Evolutionary conservation across 1,140 invertebrate species (phyloP).

Genomic region (Harpegnathos saltator): DNA sequence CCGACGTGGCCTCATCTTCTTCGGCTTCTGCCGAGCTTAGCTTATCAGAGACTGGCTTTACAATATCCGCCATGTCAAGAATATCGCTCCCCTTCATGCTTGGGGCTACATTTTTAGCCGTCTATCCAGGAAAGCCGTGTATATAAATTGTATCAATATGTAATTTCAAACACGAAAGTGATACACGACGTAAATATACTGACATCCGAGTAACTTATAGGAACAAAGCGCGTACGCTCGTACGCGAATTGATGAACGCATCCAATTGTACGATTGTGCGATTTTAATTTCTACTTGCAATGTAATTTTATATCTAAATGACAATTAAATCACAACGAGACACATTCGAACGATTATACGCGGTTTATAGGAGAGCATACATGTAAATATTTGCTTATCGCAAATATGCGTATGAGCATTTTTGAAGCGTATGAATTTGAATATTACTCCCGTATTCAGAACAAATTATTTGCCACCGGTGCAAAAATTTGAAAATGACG

Average conservation of each 20-base stretch:
- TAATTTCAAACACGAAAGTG: neutral
- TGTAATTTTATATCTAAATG: neutral
- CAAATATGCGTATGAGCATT: neutral
- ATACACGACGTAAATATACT: neutral
- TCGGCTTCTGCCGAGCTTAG: constrained; percentile 24
- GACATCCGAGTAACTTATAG: neutral
- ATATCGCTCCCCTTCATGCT: neutral
- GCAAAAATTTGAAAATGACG: constrained; percentile 13
- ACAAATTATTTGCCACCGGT: neutral
- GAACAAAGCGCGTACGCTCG: too few relatives aligned
- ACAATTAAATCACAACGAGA: neutral
- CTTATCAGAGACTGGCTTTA: constrained; percentile 15
- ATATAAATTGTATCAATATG: constrained; percentile 18
- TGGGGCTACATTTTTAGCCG: constrained; percentile 8
- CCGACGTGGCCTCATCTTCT: neutral
- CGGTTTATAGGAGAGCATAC: neutral
- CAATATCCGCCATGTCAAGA: constrained; percentile 11
- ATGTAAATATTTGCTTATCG: neutral
- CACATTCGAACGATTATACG: neutral
- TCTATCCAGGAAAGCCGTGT: neutral
- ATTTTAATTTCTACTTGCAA: too few relatives aligned
- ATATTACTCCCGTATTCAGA: neutral
- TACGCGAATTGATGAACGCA: neutral
- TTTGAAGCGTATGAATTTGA: neutral
- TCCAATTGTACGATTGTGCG: too few relatives aligned